Evolutionary conservation across 1,140 invertebrate species (phyloP).

Genomic region (Brachionus asplanchnoidis): DNA sequence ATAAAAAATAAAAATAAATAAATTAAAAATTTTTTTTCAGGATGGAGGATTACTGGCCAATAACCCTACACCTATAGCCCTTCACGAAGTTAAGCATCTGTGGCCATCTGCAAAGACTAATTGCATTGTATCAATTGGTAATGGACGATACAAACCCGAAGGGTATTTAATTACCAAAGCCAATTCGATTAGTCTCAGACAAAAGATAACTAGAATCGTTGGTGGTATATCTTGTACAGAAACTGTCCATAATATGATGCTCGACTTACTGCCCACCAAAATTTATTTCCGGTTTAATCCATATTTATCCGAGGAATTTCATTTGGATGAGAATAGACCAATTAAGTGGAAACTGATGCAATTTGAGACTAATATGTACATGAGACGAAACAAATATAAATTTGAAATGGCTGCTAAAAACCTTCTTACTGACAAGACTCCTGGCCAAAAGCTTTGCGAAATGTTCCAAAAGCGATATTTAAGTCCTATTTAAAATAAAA

Average conservation of each 20-base stretch:
- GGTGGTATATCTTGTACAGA: slow-evolving; percentile 30
- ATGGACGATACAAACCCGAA: slow-evolving; percentile 60
- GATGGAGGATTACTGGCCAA: slow-evolving; percentile 81
- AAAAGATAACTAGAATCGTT: slow-evolving; percentile 35
- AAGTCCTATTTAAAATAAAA: neutral
- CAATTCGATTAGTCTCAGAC: slow-evolving; percentile 9
- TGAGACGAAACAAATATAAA: slow-evolving; percentile 70
- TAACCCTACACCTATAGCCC: slow-evolving; percentile 80
- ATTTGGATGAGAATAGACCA: slow-evolving; percentile 74
- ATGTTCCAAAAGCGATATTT: neutral
- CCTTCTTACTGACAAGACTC: slow-evolving; percentile 57
- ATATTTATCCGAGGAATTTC: slow-evolving; percentile 73
- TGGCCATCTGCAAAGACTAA: slow-evolving; percentile 75
- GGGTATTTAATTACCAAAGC: neutral
- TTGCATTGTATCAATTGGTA: slow-evolving; percentile 82
- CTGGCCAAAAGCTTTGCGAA: slow-evolving; percentile 13
- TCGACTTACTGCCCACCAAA: slow-evolving; percentile 71
- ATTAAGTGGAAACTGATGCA: slow-evolving; percentile 59
- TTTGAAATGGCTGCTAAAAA: slow-evolving; percentile 61
- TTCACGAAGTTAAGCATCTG: slow-evolving; percentile 71
- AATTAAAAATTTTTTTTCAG: slow-evolving; percentile 51
- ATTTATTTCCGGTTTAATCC: slow-evolving; percentile 86
- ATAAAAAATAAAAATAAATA: too few relatives aligned
- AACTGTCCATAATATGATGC: slow-evolving; percentile 70
- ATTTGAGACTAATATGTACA: slow-evolving; percentile 67